Conservation (phyloP, 2,113 vertebrate species). For the Cololabis saira region DNA sequence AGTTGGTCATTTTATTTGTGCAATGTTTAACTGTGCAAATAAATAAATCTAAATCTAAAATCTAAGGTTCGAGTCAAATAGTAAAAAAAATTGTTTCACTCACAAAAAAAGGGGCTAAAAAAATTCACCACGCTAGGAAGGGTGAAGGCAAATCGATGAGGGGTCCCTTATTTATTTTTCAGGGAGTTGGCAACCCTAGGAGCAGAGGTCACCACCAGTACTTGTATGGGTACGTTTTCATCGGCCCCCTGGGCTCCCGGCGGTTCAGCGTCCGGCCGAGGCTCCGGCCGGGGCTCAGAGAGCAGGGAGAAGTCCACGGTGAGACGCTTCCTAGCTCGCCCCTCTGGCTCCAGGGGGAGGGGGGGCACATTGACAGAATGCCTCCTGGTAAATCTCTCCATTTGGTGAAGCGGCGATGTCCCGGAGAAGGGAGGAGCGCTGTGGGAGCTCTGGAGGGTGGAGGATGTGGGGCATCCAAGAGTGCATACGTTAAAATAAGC, state of each 20-base stretch:
- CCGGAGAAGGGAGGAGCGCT: slow-evolving; percentile 53
- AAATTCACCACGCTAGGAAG: too few species aligned
- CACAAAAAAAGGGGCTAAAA: too few species aligned
- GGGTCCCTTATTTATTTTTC: too few species aligned
- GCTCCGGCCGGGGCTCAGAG: slow-evolving; percentile 68
- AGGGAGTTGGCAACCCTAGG: too few species aligned
- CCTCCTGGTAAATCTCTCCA: slow-evolving; percentile 87
- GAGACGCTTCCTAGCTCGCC: slow-evolving; percentile 83
- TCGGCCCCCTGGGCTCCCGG: slow-evolving; percentile 22
- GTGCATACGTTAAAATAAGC: slow-evolving; percentile 9
- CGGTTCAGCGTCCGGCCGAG: slow-evolving; percentile 68
- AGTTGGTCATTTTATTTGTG: too few species aligned
- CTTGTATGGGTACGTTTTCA: slow-evolving; percentile 58
- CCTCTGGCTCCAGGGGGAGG: slow-evolving; percentile 78
- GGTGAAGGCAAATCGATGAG: too few species aligned
- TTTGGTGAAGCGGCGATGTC: slow-evolving; percentile 71
- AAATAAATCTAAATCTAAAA: too few species aligned
- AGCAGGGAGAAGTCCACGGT: slow-evolving; percentile 95
- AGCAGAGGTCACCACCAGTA: slow-evolving; percentile 45
- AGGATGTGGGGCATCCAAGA: background rate
- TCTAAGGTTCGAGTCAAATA: too few species aligned
- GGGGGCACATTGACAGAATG: slow-evolving; percentile 87
- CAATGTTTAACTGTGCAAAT: too few species aligned
- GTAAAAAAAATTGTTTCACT: too few species aligned
- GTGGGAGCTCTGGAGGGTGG: slow-evolving; percentile 48